These are phyloP conservation scores for Caenorhabditis latens DNA, from an alignment of 1,140 invertebrate species.

Conservation along the genomic window DNA sequence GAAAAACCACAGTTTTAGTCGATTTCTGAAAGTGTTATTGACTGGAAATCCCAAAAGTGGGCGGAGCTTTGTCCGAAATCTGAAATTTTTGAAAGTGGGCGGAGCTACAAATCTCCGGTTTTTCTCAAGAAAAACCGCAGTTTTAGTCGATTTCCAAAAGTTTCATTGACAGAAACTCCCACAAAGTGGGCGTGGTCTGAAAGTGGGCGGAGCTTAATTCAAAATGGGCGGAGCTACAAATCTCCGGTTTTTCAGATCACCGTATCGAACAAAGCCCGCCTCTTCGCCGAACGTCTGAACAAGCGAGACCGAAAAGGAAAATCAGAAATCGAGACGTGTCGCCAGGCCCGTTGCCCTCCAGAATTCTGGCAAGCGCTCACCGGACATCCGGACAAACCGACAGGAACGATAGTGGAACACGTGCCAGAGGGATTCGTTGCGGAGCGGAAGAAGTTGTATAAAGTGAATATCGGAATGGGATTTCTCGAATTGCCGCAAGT, in stretches of 20 bases:
- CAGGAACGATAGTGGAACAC: constrained; percentile 82
- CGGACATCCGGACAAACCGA: constrained; percentile 69
- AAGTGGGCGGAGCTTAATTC: too few species aligned
- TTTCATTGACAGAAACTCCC: too few species aligned
- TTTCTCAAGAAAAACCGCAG: constrained; percentile 36
- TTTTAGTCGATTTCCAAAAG: too few species aligned
- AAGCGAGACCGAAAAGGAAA: constrained; percentile 87
- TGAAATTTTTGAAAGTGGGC: too few species aligned
- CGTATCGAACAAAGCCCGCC: constrained; percentile 79
- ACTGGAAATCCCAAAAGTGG: too few species aligned
- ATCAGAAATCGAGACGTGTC: constrained; percentile 86
- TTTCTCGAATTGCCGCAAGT: constrained; percentile 97
- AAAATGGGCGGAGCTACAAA: too few species aligned
- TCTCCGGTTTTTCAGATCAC: constrained; percentile 68
- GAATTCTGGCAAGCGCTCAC: constrained; percentile 85
- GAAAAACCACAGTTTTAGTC: too few species aligned
- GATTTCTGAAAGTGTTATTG: too few species aligned
- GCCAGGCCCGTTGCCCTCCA: constrained; percentile 85
- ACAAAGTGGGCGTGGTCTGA: too few species aligned
- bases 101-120: not conserved
- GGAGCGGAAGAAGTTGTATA: constrained; percentile 86
- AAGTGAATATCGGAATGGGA: constrained; percentile 94
- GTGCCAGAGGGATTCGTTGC: constrained; percentile 86
- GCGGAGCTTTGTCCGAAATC: too few species aligned
- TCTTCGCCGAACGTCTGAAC: constrained; percentile 98